Base-by-base conservation (phyloP, 1,140 invertebrate genomes). In the Hyles vespertilio region DNA sequence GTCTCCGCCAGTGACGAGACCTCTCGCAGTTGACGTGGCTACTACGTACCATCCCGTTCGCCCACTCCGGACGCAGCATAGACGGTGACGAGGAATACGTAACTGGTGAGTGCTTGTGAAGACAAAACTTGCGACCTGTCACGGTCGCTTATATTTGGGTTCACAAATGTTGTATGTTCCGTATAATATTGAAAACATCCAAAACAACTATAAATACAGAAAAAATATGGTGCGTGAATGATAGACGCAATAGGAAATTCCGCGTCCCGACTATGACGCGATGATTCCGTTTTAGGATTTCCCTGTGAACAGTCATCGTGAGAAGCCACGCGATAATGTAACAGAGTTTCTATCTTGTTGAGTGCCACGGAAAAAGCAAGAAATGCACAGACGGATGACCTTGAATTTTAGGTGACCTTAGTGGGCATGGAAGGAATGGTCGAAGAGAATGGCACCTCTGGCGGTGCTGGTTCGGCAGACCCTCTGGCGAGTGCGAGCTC, bases 21-120 rank as follows among this genome's bases (percentile, higher is more conserved):
- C 93, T 93, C 93, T 93, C 93, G 93, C 94, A 93, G 93, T 96
- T 96, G 95, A 96, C 95, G 95, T 96, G 94, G 94, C 94, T 94
- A 94, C 94, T 96, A 96, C 95, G 95, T 96, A 95, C 94, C 92
- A 93, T 94, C 92, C 92, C 92, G 91, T 93, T 95, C 95, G 93
- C 94, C 95, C 95, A 96, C 94, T 96, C 94, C 93, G 93, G 93
- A 94, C 93, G 93, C 94, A 94, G 94, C 94, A 95, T 95, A 95
- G 91, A 94, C 94, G 93, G 94, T 96, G 94, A 96, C 95, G 95
- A 96, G 93, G 94, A 95, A 95, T 95, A 95, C 95, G 95, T 96
- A 96, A 96, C 93, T 94, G 94, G 94, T 95, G 94, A 95, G 94
- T 95, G 94, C 92, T 91, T 92, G 92, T 80, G 82, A 86, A 89